phyloP scores from a whole-genome alignment of 2,797 vertebrate genomes.

The Hozukius guyotensis region DNA sequence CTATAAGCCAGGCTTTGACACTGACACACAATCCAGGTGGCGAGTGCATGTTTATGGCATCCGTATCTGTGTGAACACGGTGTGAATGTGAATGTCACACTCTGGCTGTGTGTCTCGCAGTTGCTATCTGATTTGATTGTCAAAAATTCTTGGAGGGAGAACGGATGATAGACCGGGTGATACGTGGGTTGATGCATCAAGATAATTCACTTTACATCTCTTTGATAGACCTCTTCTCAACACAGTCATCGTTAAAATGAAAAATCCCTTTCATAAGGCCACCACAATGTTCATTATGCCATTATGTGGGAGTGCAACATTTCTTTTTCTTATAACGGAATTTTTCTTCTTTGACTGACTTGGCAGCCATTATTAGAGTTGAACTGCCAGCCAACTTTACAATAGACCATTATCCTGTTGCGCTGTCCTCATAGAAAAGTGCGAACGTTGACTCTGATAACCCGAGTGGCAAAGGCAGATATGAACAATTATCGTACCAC shows the following conservation, averaged over 20 bases:
- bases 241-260: constrained; percentile 55
- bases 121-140: constrained; percentile 51
- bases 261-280: constrained; percentile 60
- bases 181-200: constrained; percentile 48
- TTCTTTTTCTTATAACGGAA: constrained; percentile 46
- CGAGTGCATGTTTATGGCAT: constrained; percentile 48
- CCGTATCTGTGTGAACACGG: constrained; percentile 18
- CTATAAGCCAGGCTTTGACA: constrained; percentile 42
- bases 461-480: constrained; percentile 49
- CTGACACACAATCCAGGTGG: constrained; percentile 50
- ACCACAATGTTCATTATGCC: constrained; percentile 62
- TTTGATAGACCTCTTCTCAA: constrained; percentile 58
- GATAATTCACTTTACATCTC: constrained; percentile 68
- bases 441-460: constrained; percentile 45
- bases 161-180: constrained; percentile 24
- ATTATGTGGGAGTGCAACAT: constrained; percentile 60
- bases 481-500: constrained; percentile 60
- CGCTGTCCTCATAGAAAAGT: constrained; percentile 27
- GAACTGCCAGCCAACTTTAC: constrained; percentile 48
- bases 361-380: constrained; percentile 50
- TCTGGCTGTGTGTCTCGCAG: not conserved
- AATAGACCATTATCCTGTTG: constrained; percentile 55
- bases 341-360: constrained; percentile 57
- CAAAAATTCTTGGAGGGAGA: constrained; percentile 32
- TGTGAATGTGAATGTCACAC: constrained; percentile 38